These are phyloP conservation scores for Metacarcinus magister DNA, from an alignment of 2,888 invertebrate genomes.

Conservation along the genomic window DNA sequence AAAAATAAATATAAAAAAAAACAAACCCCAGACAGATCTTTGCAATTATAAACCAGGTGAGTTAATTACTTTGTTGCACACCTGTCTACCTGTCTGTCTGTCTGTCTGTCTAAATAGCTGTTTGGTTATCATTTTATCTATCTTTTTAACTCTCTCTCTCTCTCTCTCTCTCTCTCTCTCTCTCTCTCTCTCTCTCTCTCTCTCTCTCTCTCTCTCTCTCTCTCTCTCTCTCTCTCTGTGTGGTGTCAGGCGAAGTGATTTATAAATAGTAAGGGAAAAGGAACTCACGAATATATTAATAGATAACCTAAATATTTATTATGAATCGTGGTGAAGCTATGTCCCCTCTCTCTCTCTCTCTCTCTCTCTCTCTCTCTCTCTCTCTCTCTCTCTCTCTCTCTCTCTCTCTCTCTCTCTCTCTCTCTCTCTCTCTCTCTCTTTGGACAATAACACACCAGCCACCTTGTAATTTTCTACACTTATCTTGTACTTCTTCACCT, in stretches of 20 bases:
- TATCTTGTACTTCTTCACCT: background rate
- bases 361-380: slow-evolving; percentile 40
- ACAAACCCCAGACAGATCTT: background rate
- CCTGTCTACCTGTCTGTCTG: slow-evolving; percentile 35
- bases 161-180: slow-evolving; percentile 33
- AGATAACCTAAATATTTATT: background rate
- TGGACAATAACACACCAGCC: too few relatives aligned
- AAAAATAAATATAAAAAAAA: background rate
- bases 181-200: slow-evolving; percentile 63
- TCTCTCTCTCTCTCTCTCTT: too few relatives aligned
- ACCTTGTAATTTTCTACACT: too few relatives aligned
- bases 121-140: background rate
- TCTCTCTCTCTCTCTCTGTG: slow-evolving; percentile 52
- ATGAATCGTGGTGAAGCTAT: background rate
- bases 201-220: slow-evolving; percentile 67
- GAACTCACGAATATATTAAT: background rate
- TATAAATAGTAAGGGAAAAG: background rate
- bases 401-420: too few relatives aligned
- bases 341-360: background rate
- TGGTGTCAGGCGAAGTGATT: background rate
- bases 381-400: background rate
- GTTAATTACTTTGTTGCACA: background rate
- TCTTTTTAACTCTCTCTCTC: background rate
- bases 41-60: background rate
- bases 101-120: slow-evolving; percentile 22